phyloP scores from a whole-genome alignment of 2,888 invertebrate species.

The Nephrotoma appendiculata region DNA sequence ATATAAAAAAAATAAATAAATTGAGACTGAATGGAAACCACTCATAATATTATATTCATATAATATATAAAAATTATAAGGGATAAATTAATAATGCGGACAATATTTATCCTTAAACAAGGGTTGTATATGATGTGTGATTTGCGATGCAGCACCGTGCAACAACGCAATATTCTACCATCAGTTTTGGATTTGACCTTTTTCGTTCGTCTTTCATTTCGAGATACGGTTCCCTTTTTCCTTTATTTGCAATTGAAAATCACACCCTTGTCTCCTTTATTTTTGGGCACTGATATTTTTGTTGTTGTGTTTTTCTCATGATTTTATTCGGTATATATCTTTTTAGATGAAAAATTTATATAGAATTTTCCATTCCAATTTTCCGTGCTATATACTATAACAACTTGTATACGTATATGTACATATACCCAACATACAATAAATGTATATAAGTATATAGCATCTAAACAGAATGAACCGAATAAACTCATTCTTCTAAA shows the following conservation, averaged over 20 bases:
- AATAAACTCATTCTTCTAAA: neutral
- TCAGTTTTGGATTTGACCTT: neutral
- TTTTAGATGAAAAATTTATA: neutral
- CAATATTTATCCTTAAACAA: neutral
- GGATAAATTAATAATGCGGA: neutral
- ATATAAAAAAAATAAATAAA: neutral
- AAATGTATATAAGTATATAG: neutral
- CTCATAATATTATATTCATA: neutral
- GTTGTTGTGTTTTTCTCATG: neutral
- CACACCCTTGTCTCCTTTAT: slow-evolving; percentile 5
- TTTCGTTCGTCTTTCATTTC: neutral
- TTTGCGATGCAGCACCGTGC: neutral
- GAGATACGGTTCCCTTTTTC: neutral
- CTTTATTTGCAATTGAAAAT: slow-evolving; percentile 5
- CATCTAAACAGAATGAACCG: slow-evolving; percentile 2
- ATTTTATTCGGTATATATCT: neutral
- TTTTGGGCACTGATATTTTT: neutral
- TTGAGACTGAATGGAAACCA: neutral
- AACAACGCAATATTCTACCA: neutral
- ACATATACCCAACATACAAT: neutral
- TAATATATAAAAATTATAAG: neutral
- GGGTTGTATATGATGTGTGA: neutral
- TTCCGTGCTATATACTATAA: neutral
- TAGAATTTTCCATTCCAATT: neutral
- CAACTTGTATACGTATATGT: neutral